A percentile compares a stretch with the other conserved stretches of the same genome.
These are phyloP conservation scores for Platanista minor DNA, from an alignment of 2,113 vertebrate genomes.

Conservation along the genomic window DNA sequence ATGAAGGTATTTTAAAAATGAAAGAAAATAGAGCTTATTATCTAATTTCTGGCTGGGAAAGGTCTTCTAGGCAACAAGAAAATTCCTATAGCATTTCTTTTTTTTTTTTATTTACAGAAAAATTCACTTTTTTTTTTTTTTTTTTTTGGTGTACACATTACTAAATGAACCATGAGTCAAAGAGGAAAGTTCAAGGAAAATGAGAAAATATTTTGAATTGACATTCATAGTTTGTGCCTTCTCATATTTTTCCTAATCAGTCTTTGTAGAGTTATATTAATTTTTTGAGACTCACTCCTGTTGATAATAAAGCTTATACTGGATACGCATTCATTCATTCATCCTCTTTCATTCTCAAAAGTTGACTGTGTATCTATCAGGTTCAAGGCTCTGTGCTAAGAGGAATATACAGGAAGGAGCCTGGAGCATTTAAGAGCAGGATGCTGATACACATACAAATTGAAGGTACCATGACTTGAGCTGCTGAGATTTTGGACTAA, in stretches of 20 bases:
- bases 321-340: neutral
- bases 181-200: neutral
- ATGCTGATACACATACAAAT: neutral
- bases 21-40: neutral
- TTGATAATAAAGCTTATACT: neutral
- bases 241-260: neutral
- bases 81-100: neutral
- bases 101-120: neutral
- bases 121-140: neutral
- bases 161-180: neutral
- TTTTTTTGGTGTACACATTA: neutral
- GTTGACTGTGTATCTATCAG: neutral
- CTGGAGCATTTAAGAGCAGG: neutral
- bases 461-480: neutral
- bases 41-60: neutral
- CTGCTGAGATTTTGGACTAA: constrained; percentile 3
- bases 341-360: neutral
- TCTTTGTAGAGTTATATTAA: neutral
- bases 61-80: neutral
- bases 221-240: neutral
- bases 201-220: neutral
- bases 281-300: neutral
- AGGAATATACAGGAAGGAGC: neutral
- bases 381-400: neutral
- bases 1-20: neutral